Conservation (phyloP, 2,888 invertebrate genomes). For the Oxyteleia sp. region DNA sequence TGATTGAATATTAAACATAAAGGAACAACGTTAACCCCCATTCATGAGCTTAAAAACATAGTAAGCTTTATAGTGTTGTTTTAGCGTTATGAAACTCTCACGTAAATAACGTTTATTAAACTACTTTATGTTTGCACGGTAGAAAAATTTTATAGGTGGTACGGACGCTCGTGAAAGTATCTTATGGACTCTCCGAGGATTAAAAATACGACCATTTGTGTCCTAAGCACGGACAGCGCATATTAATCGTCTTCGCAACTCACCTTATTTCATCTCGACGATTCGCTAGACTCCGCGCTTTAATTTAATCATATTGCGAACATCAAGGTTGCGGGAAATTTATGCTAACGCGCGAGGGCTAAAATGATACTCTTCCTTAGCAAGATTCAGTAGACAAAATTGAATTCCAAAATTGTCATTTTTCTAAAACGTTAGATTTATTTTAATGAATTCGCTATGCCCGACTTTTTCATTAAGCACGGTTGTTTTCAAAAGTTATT, state of each 20-base stretch:
- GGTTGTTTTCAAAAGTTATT: background rate
- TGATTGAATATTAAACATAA: constrained; percentile 55
- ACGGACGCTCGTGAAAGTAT: constrained; percentile 69
- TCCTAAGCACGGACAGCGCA: too few relatives aligned
- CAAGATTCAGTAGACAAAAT: constrained; percentile 28
- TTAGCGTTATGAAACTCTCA: constrained; percentile 68
- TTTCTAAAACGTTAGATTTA: constrained; percentile 29
- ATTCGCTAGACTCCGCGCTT: too few relatives aligned
- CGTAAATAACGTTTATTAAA: constrained; percentile 73
- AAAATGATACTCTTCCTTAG: constrained; percentile 42
- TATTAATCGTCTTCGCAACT: too few relatives aligned
- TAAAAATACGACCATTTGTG: too few relatives aligned
- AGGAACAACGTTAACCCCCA: constrained; percentile 31
- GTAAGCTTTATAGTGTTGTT: constrained; percentile 60
- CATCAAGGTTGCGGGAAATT: constrained; percentile 57
- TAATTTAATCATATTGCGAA: too few relatives aligned
- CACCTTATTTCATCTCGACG: too few relatives aligned
- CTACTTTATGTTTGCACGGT: constrained; percentile 70
- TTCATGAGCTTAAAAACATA: constrained; percentile 49
- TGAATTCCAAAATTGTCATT: constrained; percentile 39
- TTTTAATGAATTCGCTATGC: constrained; percentile 20
- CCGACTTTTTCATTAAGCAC: background rate
- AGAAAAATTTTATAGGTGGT: constrained; percentile 69
- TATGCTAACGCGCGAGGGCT: constrained; percentile 50
- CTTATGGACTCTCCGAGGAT: constrained; percentile 71